Evolutionary conservation across 1,140 invertebrate genomes (phyloP).

Genomic region (Mizuhopecten yessoensis): DNA sequence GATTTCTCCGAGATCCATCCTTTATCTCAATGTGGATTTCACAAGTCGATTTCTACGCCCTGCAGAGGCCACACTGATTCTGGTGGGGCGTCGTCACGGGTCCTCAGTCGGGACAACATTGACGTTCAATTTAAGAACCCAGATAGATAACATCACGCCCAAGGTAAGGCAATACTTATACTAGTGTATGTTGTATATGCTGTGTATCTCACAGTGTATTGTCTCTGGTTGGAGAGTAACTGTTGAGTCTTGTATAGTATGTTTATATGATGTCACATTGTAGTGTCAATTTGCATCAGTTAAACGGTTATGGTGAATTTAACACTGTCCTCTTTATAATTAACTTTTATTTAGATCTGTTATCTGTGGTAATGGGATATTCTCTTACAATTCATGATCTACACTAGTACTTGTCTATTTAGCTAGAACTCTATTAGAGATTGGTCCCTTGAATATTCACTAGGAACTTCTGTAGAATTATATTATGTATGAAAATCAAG

Average conservation of each 20-base stretch:
- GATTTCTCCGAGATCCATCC: constrained; percentile 75
- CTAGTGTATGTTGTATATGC: background rate
- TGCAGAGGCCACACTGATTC: constrained; percentile 80
- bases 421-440: background rate
- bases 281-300: background rate
- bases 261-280: constrained; percentile 44
- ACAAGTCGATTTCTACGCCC: constrained; percentile 80
- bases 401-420: constrained; percentile 4
- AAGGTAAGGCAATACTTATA: constrained; percentile 70
- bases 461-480: background rate
- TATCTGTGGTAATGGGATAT: constrained; percentile 24
- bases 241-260: constrained; percentile 41
- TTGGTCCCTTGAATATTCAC: background rate
- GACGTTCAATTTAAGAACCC: constrained; percentile 80
- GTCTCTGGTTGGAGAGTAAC: background rate
- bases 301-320: constrained; percentile 1
- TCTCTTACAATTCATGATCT: background rate
- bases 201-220: background rate
- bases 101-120: constrained; percentile 79
- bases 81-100: constrained; percentile 79
- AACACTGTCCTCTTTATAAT: background rate
- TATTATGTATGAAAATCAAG: no score
- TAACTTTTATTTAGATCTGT: background rate
- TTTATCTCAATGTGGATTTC: constrained; percentile 81
- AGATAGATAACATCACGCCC: constrained; percentile 81